Conservation (phyloP, 92 coral and sea anemone species). For the Palythoa caribaeorum region DNA sequence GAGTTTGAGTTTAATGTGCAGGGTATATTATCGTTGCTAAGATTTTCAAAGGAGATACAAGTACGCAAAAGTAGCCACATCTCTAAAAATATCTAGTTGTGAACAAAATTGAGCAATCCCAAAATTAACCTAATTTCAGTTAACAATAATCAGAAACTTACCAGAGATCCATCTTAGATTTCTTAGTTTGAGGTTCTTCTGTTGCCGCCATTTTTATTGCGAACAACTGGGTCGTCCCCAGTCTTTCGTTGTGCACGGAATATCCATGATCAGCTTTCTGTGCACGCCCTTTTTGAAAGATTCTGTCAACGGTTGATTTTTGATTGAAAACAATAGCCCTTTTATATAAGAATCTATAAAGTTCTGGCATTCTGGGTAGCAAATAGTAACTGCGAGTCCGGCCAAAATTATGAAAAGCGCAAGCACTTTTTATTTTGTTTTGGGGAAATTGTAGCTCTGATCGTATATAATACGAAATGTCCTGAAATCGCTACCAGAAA, state of each 20-base stretch:
- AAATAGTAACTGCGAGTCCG: too few species aligned
- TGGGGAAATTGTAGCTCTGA: too few species aligned
- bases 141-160: background rate
- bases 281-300: too few species aligned
- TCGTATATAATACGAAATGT: too few species aligned
- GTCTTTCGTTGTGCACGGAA: background rate
- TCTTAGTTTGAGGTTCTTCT: conserved; percentile 34
- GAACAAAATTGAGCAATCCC: background rate
- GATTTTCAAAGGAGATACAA: background rate
- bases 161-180: conserved; percentile 35
- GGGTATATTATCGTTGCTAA: conserved; percentile 1
- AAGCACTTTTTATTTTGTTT: too few species aligned
- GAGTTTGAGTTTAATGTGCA: too few species aligned
- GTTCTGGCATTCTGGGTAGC: too few species aligned
- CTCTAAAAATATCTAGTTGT: background rate
- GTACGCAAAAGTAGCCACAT: background rate
- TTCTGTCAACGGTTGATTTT: too few species aligned
- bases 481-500: too few species aligned
- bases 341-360: too few species aligned
- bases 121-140: background rate
- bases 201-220: conserved; percentile 27
- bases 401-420: too few species aligned
- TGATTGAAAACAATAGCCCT: too few species aligned
- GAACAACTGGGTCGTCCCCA: background rate
- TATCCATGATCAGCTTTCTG: background rate